Evolutionary conservation across 2,113 vertebrate species (phyloP), one percentile per base, ranked within the genome.

Genomic region (Ochotona princeps): DNA sequence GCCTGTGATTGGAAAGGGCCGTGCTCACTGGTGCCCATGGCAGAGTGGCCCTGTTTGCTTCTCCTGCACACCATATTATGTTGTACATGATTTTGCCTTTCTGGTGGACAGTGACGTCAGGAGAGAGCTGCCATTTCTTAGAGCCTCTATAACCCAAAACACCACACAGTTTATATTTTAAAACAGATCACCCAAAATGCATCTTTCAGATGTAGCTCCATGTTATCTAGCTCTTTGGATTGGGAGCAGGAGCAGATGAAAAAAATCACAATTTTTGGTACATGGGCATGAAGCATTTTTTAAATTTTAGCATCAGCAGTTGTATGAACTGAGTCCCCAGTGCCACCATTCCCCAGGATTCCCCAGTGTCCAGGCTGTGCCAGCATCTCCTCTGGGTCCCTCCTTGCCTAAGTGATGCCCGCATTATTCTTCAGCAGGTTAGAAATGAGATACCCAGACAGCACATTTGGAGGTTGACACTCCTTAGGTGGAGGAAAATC

Each of bases 401-500:
- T n/a, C 9, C 14, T 80, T 84, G 66, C 66, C 47, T 76, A 32
- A 75, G 87, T 61, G 78, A 78, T 67, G 15, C 8, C 51, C 32
- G 63, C 14, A 13, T 57, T 89, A 28, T 32, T 87, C 57, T 78
- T 86, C 93, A 72, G 49, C 44, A 84, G 72, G 87, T 44, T 18
- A 57, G 81, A 90, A 87, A 79, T 94, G 54, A 79, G 49, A 74
- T 35, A 75, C 26, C 73, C 30, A 57, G 80, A 65, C 69, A 74
- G 49, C 80, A 74, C 79, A 89, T 91, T 86, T 54, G 80, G 63
- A 47, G n/a, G 91, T 84, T 35, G 8, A 63, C 63, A 84, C 49
- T 91, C 14, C 81, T 78, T 87, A 75, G 38, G 28, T 4, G n/a
- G 30, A 91, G 54, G 21, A 26, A 95, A 91, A 83, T 83, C 88